Evolutionary conservation across 2,797 vertebrate genomes (phyloP), one percentile per base, ranked within the genome.

Genomic region (Myotis pilosus): DNA sequence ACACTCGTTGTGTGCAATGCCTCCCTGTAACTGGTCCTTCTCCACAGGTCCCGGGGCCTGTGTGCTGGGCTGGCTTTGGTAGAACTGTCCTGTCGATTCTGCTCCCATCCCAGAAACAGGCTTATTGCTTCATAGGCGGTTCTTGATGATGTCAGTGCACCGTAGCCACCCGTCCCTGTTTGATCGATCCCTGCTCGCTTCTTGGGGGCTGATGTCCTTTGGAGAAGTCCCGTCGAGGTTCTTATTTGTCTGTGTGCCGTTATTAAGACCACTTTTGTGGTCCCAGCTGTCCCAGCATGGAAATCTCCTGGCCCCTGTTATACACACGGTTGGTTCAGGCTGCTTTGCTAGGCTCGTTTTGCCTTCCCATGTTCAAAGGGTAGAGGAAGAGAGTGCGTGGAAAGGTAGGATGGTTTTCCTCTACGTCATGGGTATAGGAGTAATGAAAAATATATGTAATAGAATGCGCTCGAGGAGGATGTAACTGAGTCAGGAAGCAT

Each of bases 1-100:
- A 9, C 16, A 0, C 6, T 80, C 16, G 25, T 6, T 19, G 44
- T 55, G 0, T 20, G 23, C 6, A 55, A 13, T 13, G 25, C 57
- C 25, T 60, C 25, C 57, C 0, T 0, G 0, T 28, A 36, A 19
- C 13, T 71, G 19, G 44, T 44, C 57, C n/a, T 23, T 89, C 16
- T 64, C 74, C 60, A 5, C 1, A 0, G 71, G 36, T 71, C 60
- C n/a, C 6, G 5, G 20, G 25, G n/a, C 25, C 38, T 19, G 12
- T 38, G 20, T 51, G 22, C 64, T 5, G 6, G 60, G 38, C 33
- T 47, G n/a, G 53, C 47, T 38, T 12, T 13, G 16, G 44, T 8
- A 30, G 82, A 66, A 22, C 51, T 85, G 25, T 19, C 49, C 30
- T 44, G 20, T 38, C 9, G 8, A 22, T 36, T 38, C 19, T 53